These are phyloP conservation scores for Adelphocoris suturalis DNA, from an alignment of 2,888 invertebrate genomes.

Conservation along the genomic window DNA sequence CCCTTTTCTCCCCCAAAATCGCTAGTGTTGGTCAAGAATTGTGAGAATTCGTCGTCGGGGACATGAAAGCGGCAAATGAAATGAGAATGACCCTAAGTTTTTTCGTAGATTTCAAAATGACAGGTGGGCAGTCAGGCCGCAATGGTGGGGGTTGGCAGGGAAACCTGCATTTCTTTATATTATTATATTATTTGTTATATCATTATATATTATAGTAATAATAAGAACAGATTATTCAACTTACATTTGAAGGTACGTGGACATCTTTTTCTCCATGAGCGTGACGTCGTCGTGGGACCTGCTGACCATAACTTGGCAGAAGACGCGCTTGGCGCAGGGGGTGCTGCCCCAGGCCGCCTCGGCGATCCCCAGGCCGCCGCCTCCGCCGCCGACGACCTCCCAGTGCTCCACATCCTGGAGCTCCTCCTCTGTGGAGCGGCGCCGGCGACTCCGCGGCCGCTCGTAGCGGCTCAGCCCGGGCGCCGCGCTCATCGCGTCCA, in stretches of 20 bases:
- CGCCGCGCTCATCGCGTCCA: conserved; percentile 78
- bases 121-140: too few species aligned
- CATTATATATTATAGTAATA: too few species aligned
- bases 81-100: too few species aligned
- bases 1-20: too few species aligned
- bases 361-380: conserved; percentile 78
- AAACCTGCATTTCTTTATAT: too few species aligned
- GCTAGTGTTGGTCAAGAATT: too few species aligned
- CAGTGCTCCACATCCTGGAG: conserved; percentile 76
- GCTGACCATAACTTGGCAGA: conserved; percentile 87
- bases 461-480: not conserved
- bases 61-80: too few species aligned
- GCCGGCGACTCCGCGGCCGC: not conserved
- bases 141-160: too few species aligned
- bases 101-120: too few species aligned
- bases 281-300: conserved; percentile 85
- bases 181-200: too few species aligned
- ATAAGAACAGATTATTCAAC: too few species aligned
- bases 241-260: conserved; percentile 86
- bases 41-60: too few species aligned
- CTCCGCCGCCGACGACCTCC: conserved; percentile 77
- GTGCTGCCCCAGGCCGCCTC: conserved; percentile 85
- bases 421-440: conserved; percentile 74
- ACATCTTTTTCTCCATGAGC: conserved; percentile 90
- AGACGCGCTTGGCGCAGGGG: conserved; percentile 87